A percentile compares a stretch with the other conserved stretches of the same genome.
Evolutionary conservation across 2,797 vertebrate species (phyloP).

Genomic region (Xenentodon cancila): DNA sequence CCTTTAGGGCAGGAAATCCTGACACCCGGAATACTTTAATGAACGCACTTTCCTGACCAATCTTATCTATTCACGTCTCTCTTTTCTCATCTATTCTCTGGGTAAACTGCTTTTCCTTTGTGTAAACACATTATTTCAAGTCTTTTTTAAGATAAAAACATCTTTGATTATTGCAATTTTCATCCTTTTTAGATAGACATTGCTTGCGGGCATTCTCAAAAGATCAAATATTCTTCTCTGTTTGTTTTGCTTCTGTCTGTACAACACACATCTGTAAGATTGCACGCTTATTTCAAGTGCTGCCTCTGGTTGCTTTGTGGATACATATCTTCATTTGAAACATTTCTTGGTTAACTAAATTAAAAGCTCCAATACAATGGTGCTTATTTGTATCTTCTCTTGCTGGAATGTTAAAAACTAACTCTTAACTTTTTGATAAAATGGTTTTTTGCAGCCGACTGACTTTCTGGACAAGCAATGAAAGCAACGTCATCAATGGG

Average conservation of each 20-base stretch:
- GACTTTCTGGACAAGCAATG: slow-evolving; percentile 74
- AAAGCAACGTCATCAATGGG: slow-evolving; percentile 85
- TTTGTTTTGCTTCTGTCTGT: not conserved
- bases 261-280: not conserved
- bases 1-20: slow-evolving; percentile 29
- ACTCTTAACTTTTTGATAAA: not conserved
- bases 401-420: too few relatives aligned
- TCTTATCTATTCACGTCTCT: slow-evolving; percentile 12
- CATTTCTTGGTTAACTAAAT: not conserved
- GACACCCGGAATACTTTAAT: slow-evolving; percentile 10
- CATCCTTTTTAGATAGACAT: slow-evolving; percentile 21
- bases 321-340: not conserved
- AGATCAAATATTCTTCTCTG: not conserved
- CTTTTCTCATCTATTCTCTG: slow-evolving; percentile 18
- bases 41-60: slow-evolving; percentile 15
- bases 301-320: not conserved
- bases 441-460: slow-evolving; percentile 66
- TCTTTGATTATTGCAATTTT: slow-evolving; percentile 39
- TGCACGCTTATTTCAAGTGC: not conserved
- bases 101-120: slow-evolving; percentile 6
- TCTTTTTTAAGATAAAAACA: slow-evolving; percentile 31
- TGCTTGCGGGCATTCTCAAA: not conserved
- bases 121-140: not conserved
- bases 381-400: too few relatives aligned
- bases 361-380: too few relatives aligned